Evolutionary conservation across 2,113 vertebrate species (phyloP).

Genomic region (Centropus unirufus): DNA sequence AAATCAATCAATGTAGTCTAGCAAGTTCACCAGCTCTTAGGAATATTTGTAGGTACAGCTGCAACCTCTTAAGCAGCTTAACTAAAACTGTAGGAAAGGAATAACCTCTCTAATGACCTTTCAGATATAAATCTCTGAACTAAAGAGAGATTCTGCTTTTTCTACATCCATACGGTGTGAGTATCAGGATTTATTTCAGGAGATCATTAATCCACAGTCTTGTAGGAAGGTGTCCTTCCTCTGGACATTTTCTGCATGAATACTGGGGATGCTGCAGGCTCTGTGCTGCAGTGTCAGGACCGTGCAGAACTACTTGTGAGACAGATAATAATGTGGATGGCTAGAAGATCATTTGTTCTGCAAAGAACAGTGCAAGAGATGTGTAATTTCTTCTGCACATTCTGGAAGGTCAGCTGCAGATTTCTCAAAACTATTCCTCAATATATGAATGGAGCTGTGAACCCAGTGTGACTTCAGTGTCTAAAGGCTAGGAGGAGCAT

Average conservation of each 20-base stretch:
- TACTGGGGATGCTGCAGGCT: not conserved
- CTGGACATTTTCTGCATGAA: not conserved
- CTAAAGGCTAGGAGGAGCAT: not conserved
- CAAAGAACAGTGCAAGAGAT: not conserved
- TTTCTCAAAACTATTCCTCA: not conserved
- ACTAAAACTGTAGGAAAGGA: not conserved
- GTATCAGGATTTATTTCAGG: not conserved
- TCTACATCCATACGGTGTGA: not conserved
- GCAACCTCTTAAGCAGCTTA: not conserved
- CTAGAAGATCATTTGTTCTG: not conserved
- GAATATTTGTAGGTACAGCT: not conserved
- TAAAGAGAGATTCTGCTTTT: not conserved
- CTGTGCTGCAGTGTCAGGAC: not conserved
- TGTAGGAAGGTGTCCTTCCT: not conserved
- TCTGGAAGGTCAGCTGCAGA: not conserved
- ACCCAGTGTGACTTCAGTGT: not conserved
- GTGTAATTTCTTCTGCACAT: not conserved
- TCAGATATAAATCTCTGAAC: not conserved
- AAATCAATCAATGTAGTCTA: not conserved
- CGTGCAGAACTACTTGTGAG: not conserved
- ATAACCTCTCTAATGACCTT: not conserved
- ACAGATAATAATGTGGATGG: not conserved
- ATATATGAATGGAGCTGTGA: not conserved
- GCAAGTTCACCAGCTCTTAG: not conserved
- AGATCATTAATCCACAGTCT: not conserved